Base-by-base conservation (phyloP, 1,140 invertebrate genomes). In the Calephelis nemesis region DNA sequence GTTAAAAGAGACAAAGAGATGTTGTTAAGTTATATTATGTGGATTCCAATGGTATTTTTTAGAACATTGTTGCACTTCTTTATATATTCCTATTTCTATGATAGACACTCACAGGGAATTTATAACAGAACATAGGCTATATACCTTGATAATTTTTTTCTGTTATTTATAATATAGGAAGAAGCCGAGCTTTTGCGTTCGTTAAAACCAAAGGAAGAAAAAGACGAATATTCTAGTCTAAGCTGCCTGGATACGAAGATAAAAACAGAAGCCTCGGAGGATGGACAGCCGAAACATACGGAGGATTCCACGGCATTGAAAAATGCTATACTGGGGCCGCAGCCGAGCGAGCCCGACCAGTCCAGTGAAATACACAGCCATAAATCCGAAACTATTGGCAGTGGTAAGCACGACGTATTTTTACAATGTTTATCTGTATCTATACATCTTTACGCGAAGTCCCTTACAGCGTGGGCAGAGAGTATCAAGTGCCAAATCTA, bases 261-360 rank as follows among this genome's bases (percentile, higher is more conserved):
- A 1, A 90, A 89, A 69, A 81, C 78, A 7, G 88, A 89, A 71
- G 64, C 69, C 40, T 47, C 68, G 4, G 85, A 89, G 1, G 88
- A 91, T 4, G 77, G 80, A 1, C 77, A 85, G n/a, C 49, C 87
- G 63, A 90, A 88, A 60, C 88, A 85, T 50, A 91, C 86, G 0
- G 87, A 91, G 45, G 88, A 91, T 63, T 90, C 87, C 0, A 85
- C 88, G 0, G 87, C 88, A 1, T 68, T 91, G 39, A 86, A 85
- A 69, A 91, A 89, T 49, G 88, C 88, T 0, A 88, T 91, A 13
- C 65, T 91, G 4, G 88, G 88, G 0, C 87, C 88, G 1, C 84
- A 84, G 67, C 73, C 83, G 0, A 77, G 68, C 0, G 84, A 87
- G 15, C 47, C 72, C 0, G 83, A 84, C 8, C 73, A 68, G 40